Base-by-base conservation (phyloP, 2,888 invertebrate species). In the Diplolepis rosae region DNA sequence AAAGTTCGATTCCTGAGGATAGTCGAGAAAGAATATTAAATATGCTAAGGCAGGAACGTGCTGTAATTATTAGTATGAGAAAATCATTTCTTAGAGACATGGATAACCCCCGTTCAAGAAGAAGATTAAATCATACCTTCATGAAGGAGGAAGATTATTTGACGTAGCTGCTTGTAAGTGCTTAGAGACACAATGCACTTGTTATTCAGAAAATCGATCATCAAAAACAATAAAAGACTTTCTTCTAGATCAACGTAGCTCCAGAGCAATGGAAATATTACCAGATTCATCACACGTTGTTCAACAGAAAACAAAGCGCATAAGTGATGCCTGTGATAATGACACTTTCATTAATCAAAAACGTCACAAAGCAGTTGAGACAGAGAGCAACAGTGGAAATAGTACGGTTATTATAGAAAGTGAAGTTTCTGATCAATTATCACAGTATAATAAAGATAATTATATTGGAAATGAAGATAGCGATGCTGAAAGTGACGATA, bases 41-140 rank as follows among this genome's bases (percentile, higher is more conserved):
- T n/a, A n/a, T n/a, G n/a, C n/a, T n/a, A n/a, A n/a, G n/a, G n/a
- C n/a, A n/a, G n/a, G n/a, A n/a, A n/a, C n/a, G n/a, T n/a, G n/a
- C n/a, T n/a, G 32, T 4, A 32, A 9, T 32, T 32, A 32, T 9
- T 32, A 32, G 2, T 32, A 32, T 32, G 32, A 32, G 32, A 32
- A 32, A 1, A 32, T 32, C 2, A 32, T 32, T 1, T 32, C 32
- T 32, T 32, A 32, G 9, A 32, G 32, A 32, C 5, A 4, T 32
- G 68, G 69, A 73, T 71, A 71, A 50, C 71, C 70, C 70, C 70
- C 74, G 69, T 77, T 74, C 72, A 71, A 76, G 69, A 54, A 71
- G 66, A 45, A 50, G 65, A 70, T 69, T 70, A n/a, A n/a, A n/a
- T 39, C 4, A 1, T n/a, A 39, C n/a, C n/a, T 39, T 39, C 13